These are phyloP conservation scores for Stictocephala bisonia DNA, from an alignment of 2,888 invertebrate genomes.

Conservation along the genomic window DNA sequence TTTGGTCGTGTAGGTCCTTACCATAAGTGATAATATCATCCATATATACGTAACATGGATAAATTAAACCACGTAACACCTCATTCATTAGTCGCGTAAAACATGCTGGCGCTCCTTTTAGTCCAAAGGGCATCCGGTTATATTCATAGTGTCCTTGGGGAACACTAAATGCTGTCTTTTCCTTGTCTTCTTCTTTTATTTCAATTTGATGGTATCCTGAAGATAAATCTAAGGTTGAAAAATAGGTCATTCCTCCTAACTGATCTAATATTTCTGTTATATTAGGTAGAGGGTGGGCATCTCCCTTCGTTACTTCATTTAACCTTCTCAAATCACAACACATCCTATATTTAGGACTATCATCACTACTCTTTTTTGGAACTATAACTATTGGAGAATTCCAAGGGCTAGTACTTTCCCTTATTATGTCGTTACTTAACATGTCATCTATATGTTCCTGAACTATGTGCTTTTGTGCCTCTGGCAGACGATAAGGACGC, in stretches of 20 bases:
- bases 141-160: constrained; percentile 54
- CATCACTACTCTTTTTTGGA: constrained; percentile 57
- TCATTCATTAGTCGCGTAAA: constrained; percentile 61
- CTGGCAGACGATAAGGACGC: constrained; percentile 47
- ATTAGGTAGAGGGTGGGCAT: constrained; percentile 55
- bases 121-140: constrained; percentile 59
- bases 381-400: constrained; percentile 61
- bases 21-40: constrained; percentile 53
- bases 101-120: constrained; percentile 60
- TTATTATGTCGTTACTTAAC: constrained; percentile 55
- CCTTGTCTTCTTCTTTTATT: constrained; percentile 40
- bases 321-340: constrained; percentile 56
- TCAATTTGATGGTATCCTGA: constrained; percentile 59
- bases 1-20: constrained; percentile 17
- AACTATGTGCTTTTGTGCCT: constrained; percentile 25
- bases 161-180: constrained; percentile 12
- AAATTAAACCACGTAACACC: constrained; percentile 56
- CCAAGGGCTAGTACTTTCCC: constrained; percentile 60
- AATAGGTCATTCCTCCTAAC: constrained; percentile 55
- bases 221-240: constrained; percentile 58
- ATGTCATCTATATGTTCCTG: constrained; percentile 55
- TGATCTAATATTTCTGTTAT: constrained; percentile 58
- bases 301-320: constrained; percentile 53
- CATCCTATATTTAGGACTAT: constrained; percentile 53
- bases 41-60: constrained; percentile 47